Conservation (phyloP, 2,888 invertebrate genomes). For the Lasioglossum vierecki region DNA sequence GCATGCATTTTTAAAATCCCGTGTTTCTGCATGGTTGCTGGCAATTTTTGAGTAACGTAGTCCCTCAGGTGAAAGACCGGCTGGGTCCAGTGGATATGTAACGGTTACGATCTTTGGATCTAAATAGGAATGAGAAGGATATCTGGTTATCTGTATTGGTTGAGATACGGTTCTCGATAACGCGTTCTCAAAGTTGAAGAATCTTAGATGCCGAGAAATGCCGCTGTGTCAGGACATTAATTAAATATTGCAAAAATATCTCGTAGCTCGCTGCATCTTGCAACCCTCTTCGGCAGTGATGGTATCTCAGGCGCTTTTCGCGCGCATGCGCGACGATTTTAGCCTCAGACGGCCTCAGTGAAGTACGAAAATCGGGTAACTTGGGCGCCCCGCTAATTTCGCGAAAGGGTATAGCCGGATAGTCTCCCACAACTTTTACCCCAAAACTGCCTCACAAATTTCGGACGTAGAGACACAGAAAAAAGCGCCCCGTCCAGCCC, state of each 20-base stretch:
- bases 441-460: no score
- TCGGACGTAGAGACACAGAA: no score
- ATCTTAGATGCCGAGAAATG: not conserved
- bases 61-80: constrained; percentile 61
- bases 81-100: constrained; percentile 23
- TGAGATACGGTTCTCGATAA: not conserved
- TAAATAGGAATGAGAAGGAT: not conserved
- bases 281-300: no score
- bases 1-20: not conserved
- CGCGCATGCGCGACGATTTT: no score
- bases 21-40: constrained; percentile 15
- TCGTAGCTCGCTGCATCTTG: not conserved
- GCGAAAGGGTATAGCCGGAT: no score
- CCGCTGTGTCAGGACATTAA: not conserved
- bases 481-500: no score
- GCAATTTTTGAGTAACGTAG: constrained; percentile 43
- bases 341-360: no score
- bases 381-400: no score
- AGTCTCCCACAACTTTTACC: no score
- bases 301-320: no score
- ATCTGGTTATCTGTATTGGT: not conserved
- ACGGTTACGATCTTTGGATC: not conserved
- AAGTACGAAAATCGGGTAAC: no score
- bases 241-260: no score
- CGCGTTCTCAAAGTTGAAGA: not conserved